Base-by-base conservation (phyloP, 2,888 invertebrate species). In the Leptura quadrifasciata region DNA sequence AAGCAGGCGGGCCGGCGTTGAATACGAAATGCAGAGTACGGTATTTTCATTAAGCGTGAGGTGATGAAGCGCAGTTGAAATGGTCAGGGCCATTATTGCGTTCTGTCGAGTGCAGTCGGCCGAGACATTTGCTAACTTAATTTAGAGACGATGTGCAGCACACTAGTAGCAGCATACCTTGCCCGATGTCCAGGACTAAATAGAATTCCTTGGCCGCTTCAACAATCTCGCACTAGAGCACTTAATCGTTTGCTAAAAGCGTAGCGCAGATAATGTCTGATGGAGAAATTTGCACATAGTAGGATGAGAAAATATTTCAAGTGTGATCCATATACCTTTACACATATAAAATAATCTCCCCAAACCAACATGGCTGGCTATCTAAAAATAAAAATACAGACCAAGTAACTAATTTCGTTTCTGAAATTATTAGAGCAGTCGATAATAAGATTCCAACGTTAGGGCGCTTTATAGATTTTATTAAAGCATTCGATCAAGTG, bases 31-130 rank as follows among this genome's bases (percentile, higher is more conserved):
- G 80, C 80, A 84, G 81, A 79, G 84, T 84, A 84, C 85, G 87
- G 88, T 86, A 88, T 88, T 88, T 88, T 88, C 88, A 88, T 88
- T 88, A 88, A 88, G 84, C 81, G 82, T 82, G 85, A 87, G 86
- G 87, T 88, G 88, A 88, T 87, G 88, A 86, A 87, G 87, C 86
- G 86, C 85, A 82, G 82, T 79, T 80, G 84, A 85, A 85, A 85
- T 82, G 85, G 71, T 71, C 61, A 81, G 78, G 84, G 84, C 84
- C 85, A 84, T 87, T 87, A 87, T 87, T 87, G 86, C 86, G 85
- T 85, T 81, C 84, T 85, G 84, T 81, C 82, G 85, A 78, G 83
- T 86, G 85, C 86, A 86, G 84, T 80, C 84, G 83, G 83, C 82
- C 84, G 85, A 85, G 86, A 87, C 86, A 87, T 87, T 87, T 86